Evolutionary conservation across 2,797 vertebrate genomes (phyloP).

Genomic region (Naso thynnoides): DNA sequence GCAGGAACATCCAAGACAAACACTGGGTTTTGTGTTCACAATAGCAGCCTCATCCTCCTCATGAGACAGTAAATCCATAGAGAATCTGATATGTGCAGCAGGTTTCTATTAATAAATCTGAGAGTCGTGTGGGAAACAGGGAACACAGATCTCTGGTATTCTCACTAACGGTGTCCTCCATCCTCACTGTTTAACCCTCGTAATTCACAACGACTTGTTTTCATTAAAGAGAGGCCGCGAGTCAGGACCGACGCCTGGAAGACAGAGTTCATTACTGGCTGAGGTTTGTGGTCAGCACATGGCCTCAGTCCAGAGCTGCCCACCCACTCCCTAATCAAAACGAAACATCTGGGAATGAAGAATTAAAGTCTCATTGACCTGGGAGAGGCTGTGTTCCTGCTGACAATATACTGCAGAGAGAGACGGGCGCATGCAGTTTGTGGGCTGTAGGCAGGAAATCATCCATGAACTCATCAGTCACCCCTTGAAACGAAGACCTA

Average conservation of each 20-base stretch:
- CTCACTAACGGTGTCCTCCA: conserved; percentile 14
- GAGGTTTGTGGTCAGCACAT: conserved; percentile 45
- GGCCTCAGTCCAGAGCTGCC: conserved; percentile 42
- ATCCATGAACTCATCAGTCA: too few species aligned
- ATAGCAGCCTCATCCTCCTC: conserved; percentile 39
- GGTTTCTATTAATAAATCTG: conserved; percentile 58
- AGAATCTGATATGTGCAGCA: conserved; percentile 54
- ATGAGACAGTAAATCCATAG: conserved; percentile 31
- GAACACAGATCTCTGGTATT: conserved; percentile 22
- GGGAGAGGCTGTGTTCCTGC: conserved; percentile 9
- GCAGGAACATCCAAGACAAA: conserved; percentile 50
- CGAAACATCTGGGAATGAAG: conserved; percentile 68
- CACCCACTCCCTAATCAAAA: conserved; percentile 38
- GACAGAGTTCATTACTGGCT: conserved; percentile 46
- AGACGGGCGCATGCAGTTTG: background rate
- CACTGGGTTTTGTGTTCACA: conserved; percentile 45
- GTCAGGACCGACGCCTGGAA: conserved; percentile 33
- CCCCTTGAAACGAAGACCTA: too few species aligned
- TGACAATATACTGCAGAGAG: background rate
- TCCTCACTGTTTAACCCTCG: conserved; percentile 35
- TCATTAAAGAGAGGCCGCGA: conserved; percentile 49
- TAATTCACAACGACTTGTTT: conserved; percentile 55
- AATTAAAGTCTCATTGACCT: conserved; percentile 35
- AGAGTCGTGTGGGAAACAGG: conserved; percentile 36
- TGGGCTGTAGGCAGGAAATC: background rate